These are phyloP conservation scores for Dryomyza anilis DNA, from an alignment of 2,888 invertebrate genomes.

Conservation along the genomic window DNA sequence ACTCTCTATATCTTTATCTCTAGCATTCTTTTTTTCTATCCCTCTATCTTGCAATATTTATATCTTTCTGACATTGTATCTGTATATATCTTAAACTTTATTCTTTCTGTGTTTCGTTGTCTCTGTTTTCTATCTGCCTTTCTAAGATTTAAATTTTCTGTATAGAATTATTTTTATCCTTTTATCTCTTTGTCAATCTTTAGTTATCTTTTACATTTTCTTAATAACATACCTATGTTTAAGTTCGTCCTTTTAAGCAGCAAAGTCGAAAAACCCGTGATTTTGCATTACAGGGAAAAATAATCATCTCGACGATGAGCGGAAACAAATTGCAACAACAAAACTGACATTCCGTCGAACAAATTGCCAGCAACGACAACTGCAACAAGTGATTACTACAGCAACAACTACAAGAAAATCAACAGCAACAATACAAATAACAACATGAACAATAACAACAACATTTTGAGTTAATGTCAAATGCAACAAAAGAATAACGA, in stretches of 20 bases:
- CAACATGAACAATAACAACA: constrained; percentile 25
- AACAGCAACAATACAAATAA: constrained; percentile 12
- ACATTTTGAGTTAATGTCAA: constrained; percentile 24
- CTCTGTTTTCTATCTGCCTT: not conserved
- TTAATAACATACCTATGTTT: too few species aligned
- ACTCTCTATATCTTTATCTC: not conserved
- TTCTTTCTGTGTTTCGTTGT: not conserved
- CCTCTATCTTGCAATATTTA: not conserved
- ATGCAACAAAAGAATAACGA: not conserved
- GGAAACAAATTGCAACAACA: constrained; percentile 30
- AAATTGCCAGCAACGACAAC: constrained; percentile 35
- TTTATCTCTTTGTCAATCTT: too few species aligned
- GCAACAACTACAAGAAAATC: not conserved
- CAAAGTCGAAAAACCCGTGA: not conserved
- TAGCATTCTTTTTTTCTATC: not conserved
- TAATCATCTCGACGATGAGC: not conserved
- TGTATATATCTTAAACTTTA: not conserved
- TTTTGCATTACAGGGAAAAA: not conserved
- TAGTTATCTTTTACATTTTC: too few species aligned
- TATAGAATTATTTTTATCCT: too few species aligned
- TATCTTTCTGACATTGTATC: too few species aligned
- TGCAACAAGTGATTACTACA: constrained; percentile 1
- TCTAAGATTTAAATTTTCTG: too few species aligned
- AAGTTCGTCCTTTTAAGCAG: too few species aligned
- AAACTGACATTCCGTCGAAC: constrained; percentile 28